phyloP scores from a whole-genome alignment of 2,888 invertebrate genomes.

The Gerosis bhagava region DNA sequence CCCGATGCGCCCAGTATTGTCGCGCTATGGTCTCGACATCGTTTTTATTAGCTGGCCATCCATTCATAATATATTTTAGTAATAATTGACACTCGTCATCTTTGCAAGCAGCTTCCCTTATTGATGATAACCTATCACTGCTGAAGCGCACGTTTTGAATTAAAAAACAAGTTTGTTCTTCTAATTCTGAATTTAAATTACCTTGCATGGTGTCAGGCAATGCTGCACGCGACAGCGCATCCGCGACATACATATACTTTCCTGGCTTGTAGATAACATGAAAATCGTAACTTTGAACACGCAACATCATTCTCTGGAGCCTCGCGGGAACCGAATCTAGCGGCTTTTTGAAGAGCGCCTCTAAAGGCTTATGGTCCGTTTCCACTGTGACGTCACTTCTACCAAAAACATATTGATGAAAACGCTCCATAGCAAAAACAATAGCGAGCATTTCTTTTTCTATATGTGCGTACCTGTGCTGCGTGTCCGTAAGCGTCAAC shows the following conservation, averaged over 20 bases:
- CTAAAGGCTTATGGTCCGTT: slow-evolving; percentile 37
- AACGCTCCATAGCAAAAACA: slow-evolving; percentile 33
- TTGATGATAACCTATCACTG: slow-evolving; percentile 12
- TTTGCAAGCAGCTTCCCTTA: background rate
- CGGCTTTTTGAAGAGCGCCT: slow-evolving; percentile 33
- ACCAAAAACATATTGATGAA: slow-evolving; percentile 37
- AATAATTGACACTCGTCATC: background rate
- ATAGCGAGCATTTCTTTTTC: slow-evolving; percentile 40
- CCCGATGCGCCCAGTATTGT: slow-evolving; percentile 5
- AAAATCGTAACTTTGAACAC: slow-evolving; percentile 29
- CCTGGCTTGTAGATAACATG: background rate
- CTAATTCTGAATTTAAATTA: slow-evolving; percentile 10
- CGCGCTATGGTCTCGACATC: background rate
- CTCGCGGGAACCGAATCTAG: slow-evolving; percentile 28
- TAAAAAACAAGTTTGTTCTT: slow-evolving; percentile 26
- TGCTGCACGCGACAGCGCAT: slow-evolving; percentile 6
- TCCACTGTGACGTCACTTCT: slow-evolving; percentile 28
- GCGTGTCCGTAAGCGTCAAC: slow-evolving; percentile 30
- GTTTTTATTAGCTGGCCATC: slow-evolving; percentile 9
- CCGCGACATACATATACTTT: slow-evolving; percentile 12
- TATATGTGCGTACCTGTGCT: slow-evolving; percentile 32
- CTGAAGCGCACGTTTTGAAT: slow-evolving; percentile 25
- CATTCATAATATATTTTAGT: background rate
- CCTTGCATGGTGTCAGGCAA: background rate
- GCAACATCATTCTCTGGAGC: slow-evolving; percentile 33